A percentile compares a stretch with the other conserved stretches of the same genome.
Conservation (phyloP, 2,888 invertebrate species). For the Synergus itoensis region DNA sequence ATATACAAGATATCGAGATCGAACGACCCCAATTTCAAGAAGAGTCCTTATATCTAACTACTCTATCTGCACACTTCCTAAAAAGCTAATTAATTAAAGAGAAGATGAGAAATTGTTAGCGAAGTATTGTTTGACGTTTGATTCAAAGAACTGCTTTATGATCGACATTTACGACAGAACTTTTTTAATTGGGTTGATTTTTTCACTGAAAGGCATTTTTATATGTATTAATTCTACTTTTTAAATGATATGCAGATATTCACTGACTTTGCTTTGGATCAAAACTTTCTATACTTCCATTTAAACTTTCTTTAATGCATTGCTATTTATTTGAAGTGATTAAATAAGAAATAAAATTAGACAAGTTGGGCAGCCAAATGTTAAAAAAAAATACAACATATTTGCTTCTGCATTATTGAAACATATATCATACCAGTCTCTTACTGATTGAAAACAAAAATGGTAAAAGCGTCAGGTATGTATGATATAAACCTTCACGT, state of each 20-base stretch:
- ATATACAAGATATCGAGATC: slow-evolving; percentile 70
- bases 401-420: neutral
- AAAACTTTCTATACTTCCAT: no score
- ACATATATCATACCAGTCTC: neutral
- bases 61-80: slow-evolving; percentile 20
- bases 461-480: slow-evolving; percentile 11
- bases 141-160: neutral
- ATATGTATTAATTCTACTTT: no score
- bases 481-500: slow-evolving; percentile 43
- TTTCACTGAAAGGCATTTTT: neutral
- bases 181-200: neutral
- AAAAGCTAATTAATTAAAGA: slow-evolving; percentile 36
- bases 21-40: slow-evolving; percentile 61
- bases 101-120: neutral
- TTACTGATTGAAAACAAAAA: slow-evolving; percentile 3
- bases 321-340: neutral
- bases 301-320: neutral
- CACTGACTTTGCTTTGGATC: no score
- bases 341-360: neutral
- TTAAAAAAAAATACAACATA: no score
- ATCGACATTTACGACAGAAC: neutral
- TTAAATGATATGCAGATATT: no score
- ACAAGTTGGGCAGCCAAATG: no score
- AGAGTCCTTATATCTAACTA: slow-evolving; percentile 24
- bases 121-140: neutral